Conservation (phyloP, 2,888 invertebrate genomes). For the Lycaena phlaeas region DNA sequence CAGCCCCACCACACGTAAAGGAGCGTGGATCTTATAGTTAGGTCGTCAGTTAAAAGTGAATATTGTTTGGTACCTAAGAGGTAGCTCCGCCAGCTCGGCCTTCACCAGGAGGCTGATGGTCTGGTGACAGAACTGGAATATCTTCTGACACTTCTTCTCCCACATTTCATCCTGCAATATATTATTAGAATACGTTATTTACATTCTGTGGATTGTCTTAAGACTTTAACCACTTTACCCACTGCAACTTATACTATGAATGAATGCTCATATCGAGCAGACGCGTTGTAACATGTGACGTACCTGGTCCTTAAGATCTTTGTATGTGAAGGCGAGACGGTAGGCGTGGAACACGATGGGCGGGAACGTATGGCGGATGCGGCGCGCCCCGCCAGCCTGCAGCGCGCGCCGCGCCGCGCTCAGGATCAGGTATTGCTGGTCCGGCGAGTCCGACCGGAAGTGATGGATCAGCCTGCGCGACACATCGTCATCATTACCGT, state of each 20-base stretch:
- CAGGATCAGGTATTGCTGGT: conserved; percentile 92
- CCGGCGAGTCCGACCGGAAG: conserved; percentile 83
- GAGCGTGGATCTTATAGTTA: too few species aligned
- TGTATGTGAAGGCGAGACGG: conserved; percentile 88
- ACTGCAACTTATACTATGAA: background rate
- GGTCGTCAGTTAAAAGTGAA: too few species aligned
- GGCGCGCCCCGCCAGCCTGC: conserved; percentile 89
- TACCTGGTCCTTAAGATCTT: conserved; percentile 81
- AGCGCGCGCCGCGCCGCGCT: conserved; percentile 91
- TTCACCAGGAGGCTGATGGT: conserved; percentile 95
- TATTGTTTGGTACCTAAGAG: conserved; percentile 81
- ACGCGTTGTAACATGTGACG: too few species aligned
- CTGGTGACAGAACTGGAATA: conserved; percentile 97
- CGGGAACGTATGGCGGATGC: conserved; percentile 93
- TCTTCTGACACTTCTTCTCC: conserved; percentile 98
- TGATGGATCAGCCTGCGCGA: conserved; percentile 84
- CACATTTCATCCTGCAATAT: conserved; percentile 93
- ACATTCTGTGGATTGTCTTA: too few species aligned
- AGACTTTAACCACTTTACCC: too few species aligned
- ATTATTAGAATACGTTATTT: too few species aligned
- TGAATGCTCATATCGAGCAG: background rate
- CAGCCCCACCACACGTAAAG: too few species aligned
- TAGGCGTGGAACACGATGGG: conserved; percentile 96
- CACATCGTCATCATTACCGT: too few species aligned
- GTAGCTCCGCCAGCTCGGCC: conserved; percentile 94